Base-by-base conservation (phyloP, 1,140 invertebrate species). In the Vanessa atalanta region DNA sequence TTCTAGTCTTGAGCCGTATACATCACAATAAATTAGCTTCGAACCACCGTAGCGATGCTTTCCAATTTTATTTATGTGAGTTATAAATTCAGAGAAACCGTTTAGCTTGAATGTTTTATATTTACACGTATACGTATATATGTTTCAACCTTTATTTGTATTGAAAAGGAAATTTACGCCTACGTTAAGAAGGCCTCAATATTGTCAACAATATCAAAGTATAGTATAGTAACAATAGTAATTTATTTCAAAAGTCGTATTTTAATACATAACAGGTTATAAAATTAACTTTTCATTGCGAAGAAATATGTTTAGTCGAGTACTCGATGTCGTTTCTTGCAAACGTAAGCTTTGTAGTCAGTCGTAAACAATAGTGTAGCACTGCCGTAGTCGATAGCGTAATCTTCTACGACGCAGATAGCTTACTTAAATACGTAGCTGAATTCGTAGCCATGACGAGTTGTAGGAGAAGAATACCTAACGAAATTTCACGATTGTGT, bases 361-460 rank as follows among this genome's bases (percentile, higher is more conserved):
- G 8, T 57, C 20, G 16, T 57, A 57, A 16, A 57, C 53, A 57
- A 57, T 23, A 26, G 53, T 20, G 53, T 57, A 57, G 53, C 53
- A 12, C 53, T 57, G 53, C 16, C 53, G 53, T 57, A 57, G 53
- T n/a, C 53, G 53, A 57, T 57, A 57, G 20, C 53, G 53, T 57
- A 57, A 57, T 57, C 53, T 57, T 57, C 53, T 57, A 57, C 53
- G 53, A 23, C 53, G 53, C 23, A 57, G 53, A 13, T 23, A 57
- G 53, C 23, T 20, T 16, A 9, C 51, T 20, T 57, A 23, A 23
- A 26, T 11, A 23, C 7, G 16, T 57, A 23, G 4, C 7, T 43
- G 37, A 43, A 23, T 23, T 5, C 16, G 53, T 23, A 57, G 53
- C 11, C n/a, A 16, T 53, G 50, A 51, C 14, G 16, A 23, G 23